Conservation (phyloP, 2,797 vertebrate species). For the Melanogrammus aeglefinus region DNA sequence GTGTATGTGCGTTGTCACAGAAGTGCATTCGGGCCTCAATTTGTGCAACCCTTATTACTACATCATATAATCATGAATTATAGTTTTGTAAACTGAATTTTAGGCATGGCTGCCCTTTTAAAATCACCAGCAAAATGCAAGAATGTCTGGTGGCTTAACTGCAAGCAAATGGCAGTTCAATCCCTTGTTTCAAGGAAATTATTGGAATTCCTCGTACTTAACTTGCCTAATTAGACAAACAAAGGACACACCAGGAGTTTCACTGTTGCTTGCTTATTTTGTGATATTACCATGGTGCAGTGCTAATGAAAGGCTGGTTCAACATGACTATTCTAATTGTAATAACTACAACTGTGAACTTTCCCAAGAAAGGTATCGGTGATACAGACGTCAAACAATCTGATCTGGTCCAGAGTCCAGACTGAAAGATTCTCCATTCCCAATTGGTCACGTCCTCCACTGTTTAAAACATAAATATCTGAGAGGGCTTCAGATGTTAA, state of each 20-base stretch:
- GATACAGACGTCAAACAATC: background rate
- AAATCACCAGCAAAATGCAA: background rate
- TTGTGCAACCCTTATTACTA: background rate
- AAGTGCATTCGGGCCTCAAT: background rate
- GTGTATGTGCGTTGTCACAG: background rate
- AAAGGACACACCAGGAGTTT: slow-evolving; percentile 35
- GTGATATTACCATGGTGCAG: background rate
- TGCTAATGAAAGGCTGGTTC: background rate
- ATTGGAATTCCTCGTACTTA: slow-evolving; percentile 69
- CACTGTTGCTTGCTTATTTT: slow-evolving; percentile 7
- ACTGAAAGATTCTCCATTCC: slow-evolving; percentile 14
- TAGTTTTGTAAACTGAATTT: slow-evolving; percentile 37
- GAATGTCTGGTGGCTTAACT: slow-evolving; percentile 52
- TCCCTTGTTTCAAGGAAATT: slow-evolving; percentile 59
- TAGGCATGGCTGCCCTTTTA: slow-evolving; percentile 14
- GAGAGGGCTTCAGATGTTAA: slow-evolving; percentile 27
- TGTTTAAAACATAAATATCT: background rate
- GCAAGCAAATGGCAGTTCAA: slow-evolving; percentile 48
- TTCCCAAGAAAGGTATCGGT: background rate
- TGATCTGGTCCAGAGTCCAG: background rate
- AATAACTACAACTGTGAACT: background rate
- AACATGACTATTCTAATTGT: background rate
- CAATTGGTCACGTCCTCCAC: background rate
- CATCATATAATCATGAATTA: slow-evolving; percentile 15
- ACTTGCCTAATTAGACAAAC: slow-evolving; percentile 57